phyloP scores from a whole-genome alignment of 1,140 invertebrate species.

The Episyrphus balteatus region DNA sequence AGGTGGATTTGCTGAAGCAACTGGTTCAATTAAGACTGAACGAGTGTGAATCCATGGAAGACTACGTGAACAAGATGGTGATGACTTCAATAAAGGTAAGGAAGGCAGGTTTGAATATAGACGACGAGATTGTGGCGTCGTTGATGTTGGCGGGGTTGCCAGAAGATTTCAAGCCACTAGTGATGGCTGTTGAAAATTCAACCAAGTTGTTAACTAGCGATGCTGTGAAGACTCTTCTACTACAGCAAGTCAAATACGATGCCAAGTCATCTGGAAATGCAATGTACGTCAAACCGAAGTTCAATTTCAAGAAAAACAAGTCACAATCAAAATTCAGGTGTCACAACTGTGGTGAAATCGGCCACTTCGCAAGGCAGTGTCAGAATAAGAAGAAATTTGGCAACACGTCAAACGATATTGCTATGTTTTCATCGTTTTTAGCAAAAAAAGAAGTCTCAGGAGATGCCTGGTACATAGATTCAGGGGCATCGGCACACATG shows the following conservation, averaged over 20 bases:
- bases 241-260: no score
- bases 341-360: constrained; percentile 20
- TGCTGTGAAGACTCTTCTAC: no score
- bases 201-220: constrained; percentile 16
- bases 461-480: background rate
- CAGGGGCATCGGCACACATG: no score
- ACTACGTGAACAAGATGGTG: no score
- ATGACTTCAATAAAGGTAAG: constrained; percentile 14
- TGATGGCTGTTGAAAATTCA: constrained; percentile 29
- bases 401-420: background rate
- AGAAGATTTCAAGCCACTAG: constrained; percentile 22
- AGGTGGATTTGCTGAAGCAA: constrained; percentile 14
- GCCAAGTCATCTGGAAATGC: constrained; percentile 15
- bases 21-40: constrained; percentile 12
- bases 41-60: no score
- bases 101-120: constrained; percentile 15
- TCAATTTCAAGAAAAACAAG: constrained; percentile 6
- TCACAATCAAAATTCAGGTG: constrained; percentile 14
- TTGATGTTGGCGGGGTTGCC: constrained; percentile 19
- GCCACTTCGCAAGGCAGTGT: constrained; percentile 18
- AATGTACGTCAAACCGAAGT: constrained; percentile 8
- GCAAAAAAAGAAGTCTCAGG: background rate
- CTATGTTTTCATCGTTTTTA: background rate
- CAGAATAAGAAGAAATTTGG: constrained; percentile 10
- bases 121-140: constrained; percentile 16